Base-by-base conservation (phyloP, 2,797 vertebrate species). In the Crax fasciolata region DNA sequence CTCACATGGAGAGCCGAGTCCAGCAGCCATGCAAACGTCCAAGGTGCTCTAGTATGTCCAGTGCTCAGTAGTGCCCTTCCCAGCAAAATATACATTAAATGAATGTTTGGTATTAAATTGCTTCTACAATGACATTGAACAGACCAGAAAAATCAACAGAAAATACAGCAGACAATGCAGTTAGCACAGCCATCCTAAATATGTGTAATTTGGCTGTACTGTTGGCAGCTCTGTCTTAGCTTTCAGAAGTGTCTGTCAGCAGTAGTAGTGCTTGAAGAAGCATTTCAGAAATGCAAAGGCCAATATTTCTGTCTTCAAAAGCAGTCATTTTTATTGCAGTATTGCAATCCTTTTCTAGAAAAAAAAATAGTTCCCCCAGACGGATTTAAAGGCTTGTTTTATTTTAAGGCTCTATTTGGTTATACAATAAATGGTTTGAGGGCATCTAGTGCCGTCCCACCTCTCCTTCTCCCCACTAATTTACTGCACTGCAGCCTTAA, bases 401-500 rank as follows among this genome's bases (percentile, higher is more conserved):
- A 32, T 66, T 92, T 86, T 62, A 67, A 76, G 67, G 24, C 18
- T 65, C 32, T 14, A 4, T 73, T 87, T 75, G 41, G 12, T 79
- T 84, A 20, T 38, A 73, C 19, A 67, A 35, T 52, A 78, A 86
- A 81, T 39, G 35, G 38, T 84, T 58, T 85, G 57, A 86, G 57
- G 67, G 58, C 55, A 94, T 19, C 24, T 67, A 76, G 39, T 87
- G 57, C 67, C 46, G 57, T 43, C 80, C 78, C 41, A 83, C 85
- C 82, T 88, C 16, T 57, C 61, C 49, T 71, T 23, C 57, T 92
- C 61, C 20, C 20, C 38, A 54, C 39, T 41, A 27, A 84, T 87
- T 90, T 91, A 46, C 86, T 89, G 49, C 74, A 51, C 15, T 59
- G 52, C 68, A 84, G 80, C 72, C 90, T 63, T 75, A 55, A 83